phyloP scores from a whole-genome alignment of 2,797 vertebrate species.

The Morus bassanus region DNA sequence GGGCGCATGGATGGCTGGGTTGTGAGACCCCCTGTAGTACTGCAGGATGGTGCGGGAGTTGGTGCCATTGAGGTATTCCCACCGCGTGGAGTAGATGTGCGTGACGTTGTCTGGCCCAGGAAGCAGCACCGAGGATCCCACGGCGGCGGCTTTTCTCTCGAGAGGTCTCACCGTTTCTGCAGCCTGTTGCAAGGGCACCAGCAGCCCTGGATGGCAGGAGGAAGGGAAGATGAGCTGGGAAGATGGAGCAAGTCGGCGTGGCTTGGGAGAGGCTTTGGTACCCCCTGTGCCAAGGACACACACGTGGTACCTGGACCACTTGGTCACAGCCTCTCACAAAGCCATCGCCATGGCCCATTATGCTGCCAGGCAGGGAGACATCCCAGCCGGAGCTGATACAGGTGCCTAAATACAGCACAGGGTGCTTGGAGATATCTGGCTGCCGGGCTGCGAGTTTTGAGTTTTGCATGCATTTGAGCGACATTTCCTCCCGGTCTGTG shows the following conservation, averaged over 20 bases:
- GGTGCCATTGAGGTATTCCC: not conserved
- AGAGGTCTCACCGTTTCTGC: rapidly evolving
- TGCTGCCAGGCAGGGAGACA: not conserved
- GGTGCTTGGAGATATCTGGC: no score
- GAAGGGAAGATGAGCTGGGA: not conserved
- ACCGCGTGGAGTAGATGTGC: rapidly evolving
- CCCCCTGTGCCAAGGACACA: not conserved
- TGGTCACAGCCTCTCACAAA: not conserved
- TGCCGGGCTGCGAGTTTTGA: not conserved
- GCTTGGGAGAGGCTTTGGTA: not conserved
- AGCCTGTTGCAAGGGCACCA: not conserved
- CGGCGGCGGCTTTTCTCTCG: not conserved
- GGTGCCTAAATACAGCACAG: not conserved
- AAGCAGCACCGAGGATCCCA: constrained; percentile 40
- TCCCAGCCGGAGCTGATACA: not conserved
- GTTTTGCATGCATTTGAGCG: not conserved
- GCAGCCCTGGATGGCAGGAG: not conserved
- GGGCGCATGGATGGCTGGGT: rapidly evolving
- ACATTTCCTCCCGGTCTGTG: not conserved
- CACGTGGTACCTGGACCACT: rapidly evolving
- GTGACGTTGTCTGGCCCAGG: not conserved
- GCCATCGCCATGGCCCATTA: rapidly evolving
- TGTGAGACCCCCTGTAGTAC: rapidly evolving
- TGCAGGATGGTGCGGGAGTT: not conserved
- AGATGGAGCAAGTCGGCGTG: rapidly evolving